Conservation (phyloP, 1,140 invertebrate species). For the Phortica variegata region DNA sequence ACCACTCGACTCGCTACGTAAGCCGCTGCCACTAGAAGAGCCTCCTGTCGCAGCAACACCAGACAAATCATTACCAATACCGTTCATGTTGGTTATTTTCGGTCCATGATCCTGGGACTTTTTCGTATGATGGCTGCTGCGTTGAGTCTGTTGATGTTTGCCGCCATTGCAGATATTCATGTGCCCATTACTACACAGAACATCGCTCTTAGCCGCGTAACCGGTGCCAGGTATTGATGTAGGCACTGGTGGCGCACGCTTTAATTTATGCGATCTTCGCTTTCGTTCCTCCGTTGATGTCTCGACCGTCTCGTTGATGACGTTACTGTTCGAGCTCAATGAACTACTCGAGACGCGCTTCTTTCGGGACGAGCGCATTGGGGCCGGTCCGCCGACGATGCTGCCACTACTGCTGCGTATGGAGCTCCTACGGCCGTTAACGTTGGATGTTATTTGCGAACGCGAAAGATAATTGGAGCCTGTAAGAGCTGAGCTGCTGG, state of each 20-base stretch:
- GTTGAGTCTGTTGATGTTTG: background rate
- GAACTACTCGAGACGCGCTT: conserved; percentile 64
- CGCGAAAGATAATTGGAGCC: conserved; percentile 54
- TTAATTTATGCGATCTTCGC: conserved; percentile 49
- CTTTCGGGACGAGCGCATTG: conserved; percentile 61
- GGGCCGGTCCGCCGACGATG: conserved; percentile 15
- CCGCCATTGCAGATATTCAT: conserved; percentile 22
- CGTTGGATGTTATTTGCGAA: conserved; percentile 31
- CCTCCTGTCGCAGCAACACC: too few relatives aligned
- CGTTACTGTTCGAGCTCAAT: conserved; percentile 63
- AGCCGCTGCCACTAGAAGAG: conserved; percentile 19
- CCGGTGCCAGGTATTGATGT: conserved; percentile 14
- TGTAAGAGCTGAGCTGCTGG: conserved; percentile 60
- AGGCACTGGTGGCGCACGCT: conserved; percentile 50
- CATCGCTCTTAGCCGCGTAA: conserved; percentile 10
- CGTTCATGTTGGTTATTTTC: too few relatives aligned
- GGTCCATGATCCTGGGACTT: too few relatives aligned
- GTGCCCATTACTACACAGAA: conserved; percentile 41
- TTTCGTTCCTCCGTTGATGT: conserved; percentile 54
- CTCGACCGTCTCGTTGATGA: conserved; percentile 48
- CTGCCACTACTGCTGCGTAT: conserved; percentile 41
- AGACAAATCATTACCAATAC: too few relatives aligned
- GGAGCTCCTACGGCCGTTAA: conserved; percentile 39
- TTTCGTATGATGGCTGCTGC: too few relatives aligned
- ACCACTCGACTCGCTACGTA: conserved; percentile 61